These are phyloP conservation scores for Lottia gigantea DNA, from an alignment of 2,888 invertebrate species.

Conservation along the genomic window DNA sequence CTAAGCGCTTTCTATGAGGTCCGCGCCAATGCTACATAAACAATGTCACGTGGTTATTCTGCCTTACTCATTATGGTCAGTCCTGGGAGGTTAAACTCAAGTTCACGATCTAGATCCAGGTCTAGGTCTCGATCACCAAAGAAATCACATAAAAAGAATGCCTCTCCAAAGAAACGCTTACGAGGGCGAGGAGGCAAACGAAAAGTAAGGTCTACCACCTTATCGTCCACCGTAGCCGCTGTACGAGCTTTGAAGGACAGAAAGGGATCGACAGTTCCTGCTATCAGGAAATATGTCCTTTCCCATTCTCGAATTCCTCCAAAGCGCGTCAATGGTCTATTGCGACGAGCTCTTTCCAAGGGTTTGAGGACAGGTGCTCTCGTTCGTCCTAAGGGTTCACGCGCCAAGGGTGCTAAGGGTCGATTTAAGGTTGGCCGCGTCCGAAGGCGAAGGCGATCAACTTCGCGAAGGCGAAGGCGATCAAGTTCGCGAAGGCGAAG, in stretches of 20 bases:
- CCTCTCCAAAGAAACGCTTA: background rate
- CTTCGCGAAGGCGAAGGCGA: background rate
- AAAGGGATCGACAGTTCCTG: constrained; percentile 2
- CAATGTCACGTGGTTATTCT: background rate
- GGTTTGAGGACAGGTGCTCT: background rate
- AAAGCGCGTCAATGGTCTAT: constrained; percentile 8
- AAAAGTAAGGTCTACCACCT: background rate
- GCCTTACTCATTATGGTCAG: background rate
- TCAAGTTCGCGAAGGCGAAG: background rate
- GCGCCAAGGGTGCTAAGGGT: background rate
- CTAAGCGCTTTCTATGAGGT: background rate
- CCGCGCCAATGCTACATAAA: background rate
- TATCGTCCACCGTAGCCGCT: background rate
- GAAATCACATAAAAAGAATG: background rate
- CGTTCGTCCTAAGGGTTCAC: background rate
- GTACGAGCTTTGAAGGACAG: constrained; percentile 10
- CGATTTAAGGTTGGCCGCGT: background rate
- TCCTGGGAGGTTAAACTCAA: background rate
- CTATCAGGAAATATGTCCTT: constrained; percentile 4
- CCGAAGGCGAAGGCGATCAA: background rate
- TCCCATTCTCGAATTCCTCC: background rate
- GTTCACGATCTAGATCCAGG: background rate
- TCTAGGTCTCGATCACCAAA: constrained; percentile 1
- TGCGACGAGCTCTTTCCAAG: constrained; percentile 1
- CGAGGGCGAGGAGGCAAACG: background rate